phyloP scores from a whole-genome alignment of 2,113 vertebrate species.

The Edolisoma coerulescens region DNA sequence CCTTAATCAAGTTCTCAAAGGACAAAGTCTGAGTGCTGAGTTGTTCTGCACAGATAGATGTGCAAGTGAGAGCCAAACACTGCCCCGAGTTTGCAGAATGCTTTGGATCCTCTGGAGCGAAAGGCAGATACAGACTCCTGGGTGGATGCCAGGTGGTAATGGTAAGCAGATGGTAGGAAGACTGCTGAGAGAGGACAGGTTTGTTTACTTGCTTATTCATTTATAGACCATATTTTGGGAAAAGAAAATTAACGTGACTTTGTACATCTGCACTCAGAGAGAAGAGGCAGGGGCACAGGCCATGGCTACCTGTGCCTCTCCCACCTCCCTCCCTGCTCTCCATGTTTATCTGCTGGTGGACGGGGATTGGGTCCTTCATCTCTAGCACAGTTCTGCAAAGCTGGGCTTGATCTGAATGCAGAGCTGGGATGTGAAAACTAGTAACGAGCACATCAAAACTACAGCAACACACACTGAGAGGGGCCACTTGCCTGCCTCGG shows the following conservation, averaged over 20 bases:
- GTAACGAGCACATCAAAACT: not conserved
- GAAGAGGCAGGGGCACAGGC: accelerated
- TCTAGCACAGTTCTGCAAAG: not conserved
- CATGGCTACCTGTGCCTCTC: accelerated
- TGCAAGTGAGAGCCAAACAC: not conserved
- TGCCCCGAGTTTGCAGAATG: not conserved
- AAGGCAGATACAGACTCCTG: not conserved
- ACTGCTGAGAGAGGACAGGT: not conserved
- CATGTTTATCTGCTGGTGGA: accelerated
- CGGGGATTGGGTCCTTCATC: accelerated
- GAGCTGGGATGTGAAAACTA: not conserved
- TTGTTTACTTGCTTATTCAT: slow-evolving; percentile 48
- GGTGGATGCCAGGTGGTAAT: slow-evolving; percentile 34
- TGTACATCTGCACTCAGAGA: not conserved
- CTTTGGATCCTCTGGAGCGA: not conserved
- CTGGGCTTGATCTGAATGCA: not conserved
- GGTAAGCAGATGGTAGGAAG: slow-evolving; percentile 53
- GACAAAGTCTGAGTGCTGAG: not conserved
- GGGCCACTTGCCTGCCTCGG: not conserved
- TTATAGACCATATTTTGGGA: not conserved
- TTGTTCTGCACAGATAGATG: not conserved
- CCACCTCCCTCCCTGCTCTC: not conserved
- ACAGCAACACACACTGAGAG: accelerated
- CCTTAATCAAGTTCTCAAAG: not conserved
- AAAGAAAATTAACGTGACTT: not conserved